Evolutionary conservation across 2,113 vertebrate species (phyloP).

Genomic region (Oxygymnocypris stewartii): DNA sequence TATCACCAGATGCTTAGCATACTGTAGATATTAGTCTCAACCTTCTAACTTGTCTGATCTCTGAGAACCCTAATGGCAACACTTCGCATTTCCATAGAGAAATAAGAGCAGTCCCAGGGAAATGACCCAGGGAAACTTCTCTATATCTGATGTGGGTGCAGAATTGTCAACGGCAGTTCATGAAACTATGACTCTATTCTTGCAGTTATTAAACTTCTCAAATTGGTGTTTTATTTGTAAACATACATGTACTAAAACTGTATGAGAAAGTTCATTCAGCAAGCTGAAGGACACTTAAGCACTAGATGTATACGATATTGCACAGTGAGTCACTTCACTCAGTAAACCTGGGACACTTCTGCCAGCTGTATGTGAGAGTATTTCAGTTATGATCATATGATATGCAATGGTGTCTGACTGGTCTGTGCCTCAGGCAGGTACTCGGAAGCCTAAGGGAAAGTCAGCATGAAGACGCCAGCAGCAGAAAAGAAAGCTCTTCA

Average conservation of each 20-base stretch:
- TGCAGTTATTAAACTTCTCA: neutral
- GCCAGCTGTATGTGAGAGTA: neutral
- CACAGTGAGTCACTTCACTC: neutral
- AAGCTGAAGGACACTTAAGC: neutral
- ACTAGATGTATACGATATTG: neutral
- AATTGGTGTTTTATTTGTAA: neutral
- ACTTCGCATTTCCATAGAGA: neutral
- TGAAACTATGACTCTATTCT: neutral
- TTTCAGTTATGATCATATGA: constrained; percentile 5
- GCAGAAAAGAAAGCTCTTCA: constrained; percentile 57
- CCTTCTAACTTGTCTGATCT: neutral
- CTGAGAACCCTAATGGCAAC: neutral
- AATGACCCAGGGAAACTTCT: neutral
- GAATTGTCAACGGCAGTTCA: neutral
- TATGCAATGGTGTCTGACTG: constrained; percentile 52
- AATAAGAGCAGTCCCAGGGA: neutral
- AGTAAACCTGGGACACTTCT: neutral
- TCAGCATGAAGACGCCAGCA: no score
- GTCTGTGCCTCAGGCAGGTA: constrained; percentile 62
- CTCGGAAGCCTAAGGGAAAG: constrained; percentile 60
- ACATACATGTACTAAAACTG: neutral
- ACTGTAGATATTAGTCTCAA: neutral
- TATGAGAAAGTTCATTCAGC: neutral
- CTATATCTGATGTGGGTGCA: neutral
- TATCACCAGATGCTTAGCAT: neutral